These are phyloP conservation scores for Chrysocyon brachyurus DNA, from an alignment of 2,797 vertebrate species.

Conservation along the genomic window DNA sequence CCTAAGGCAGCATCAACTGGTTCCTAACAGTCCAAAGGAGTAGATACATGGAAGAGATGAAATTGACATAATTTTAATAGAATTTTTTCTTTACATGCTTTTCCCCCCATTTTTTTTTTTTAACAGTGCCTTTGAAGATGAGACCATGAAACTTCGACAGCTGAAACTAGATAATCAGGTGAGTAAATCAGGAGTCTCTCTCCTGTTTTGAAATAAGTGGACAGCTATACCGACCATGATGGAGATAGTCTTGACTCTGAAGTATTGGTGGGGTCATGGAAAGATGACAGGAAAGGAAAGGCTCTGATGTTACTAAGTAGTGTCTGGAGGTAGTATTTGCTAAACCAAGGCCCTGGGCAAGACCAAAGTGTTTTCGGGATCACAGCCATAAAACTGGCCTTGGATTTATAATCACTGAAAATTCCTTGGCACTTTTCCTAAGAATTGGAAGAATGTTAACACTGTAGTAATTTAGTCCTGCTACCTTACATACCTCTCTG, in stretches of 20 bases:
- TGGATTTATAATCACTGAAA: background rate
- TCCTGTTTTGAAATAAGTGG: background rate
- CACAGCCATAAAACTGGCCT: background rate
- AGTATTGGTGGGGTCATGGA: background rate
- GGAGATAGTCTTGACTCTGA: background rate
- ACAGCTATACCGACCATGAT: rapidly evolving
- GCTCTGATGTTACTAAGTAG: background rate
- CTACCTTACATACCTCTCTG: background rate
- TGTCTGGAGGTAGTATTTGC: background rate
- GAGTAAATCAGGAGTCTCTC: conserved; percentile 48
- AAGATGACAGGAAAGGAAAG: background rate
- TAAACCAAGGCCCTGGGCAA: background rate
- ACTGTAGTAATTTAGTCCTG: background rate
- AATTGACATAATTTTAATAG: background rate
- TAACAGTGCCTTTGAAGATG: conserved; percentile 93
- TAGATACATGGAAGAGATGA: background rate
- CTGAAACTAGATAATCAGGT: conserved; percentile 98
- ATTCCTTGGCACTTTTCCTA: background rate
- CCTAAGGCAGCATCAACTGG: background rate
- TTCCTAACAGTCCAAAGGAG: background rate
- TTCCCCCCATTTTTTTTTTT: conserved; percentile 75
- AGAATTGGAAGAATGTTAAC: conserved; percentile 40
- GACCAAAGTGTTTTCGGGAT: background rate
- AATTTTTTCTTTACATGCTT: conserved; percentile 24
- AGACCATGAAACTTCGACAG: conserved; percentile 93